phyloP scores from a whole-genome alignment of 2,888 invertebrate genomes.

The Siphlonurus alternatus region DNA sequence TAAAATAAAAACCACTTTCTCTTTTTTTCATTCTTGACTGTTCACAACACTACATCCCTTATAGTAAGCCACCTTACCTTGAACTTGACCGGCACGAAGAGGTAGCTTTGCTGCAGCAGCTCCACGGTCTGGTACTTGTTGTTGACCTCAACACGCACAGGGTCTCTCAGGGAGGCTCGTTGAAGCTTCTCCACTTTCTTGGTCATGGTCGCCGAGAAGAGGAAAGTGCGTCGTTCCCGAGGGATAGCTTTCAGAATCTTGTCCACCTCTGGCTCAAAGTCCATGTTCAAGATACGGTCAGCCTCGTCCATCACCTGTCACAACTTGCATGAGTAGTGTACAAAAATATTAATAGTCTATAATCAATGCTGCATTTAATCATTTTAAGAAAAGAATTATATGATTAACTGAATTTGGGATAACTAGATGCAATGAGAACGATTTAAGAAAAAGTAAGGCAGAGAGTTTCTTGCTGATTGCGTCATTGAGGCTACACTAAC shows the following conservation, averaged over 20 bases:
- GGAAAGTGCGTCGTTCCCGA: slow-evolving; percentile 71
- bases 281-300: slow-evolving; percentile 96
- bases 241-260: slow-evolving; percentile 82
- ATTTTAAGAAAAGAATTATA: slow-evolving; percentile 1
- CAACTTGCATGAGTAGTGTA: too few relatives aligned
- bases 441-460: slow-evolving; percentile 4
- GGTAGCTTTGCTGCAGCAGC: slow-evolving; percentile 82
- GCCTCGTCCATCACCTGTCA: slow-evolving; percentile 99
- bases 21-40: too few relatives aligned
- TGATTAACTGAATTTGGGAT: slow-evolving; percentile 3
- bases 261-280: slow-evolving; percentile 94
- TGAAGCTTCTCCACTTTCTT: slow-evolving; percentile 93
- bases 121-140: slow-evolving; percentile 98
- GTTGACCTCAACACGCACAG: slow-evolving; percentile 88
- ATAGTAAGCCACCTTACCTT: too few relatives aligned
- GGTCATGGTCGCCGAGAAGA: slow-evolving; percentile 99
- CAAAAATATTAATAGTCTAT: slow-evolving; percentile 1
- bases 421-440: slow-evolving; percentile 9
- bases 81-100: slow-evolving; percentile 90
- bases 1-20: too few relatives aligned
- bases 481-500: too few relatives aligned
- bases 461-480: too few relatives aligned
- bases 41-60: too few relatives aligned
- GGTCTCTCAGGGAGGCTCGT: slow-evolving; percentile 82
- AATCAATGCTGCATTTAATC: too few relatives aligned